Evolutionary conservation across 2,797 vertebrate genomes (phyloP).

Genomic region (Enoplosus armatus): DNA sequence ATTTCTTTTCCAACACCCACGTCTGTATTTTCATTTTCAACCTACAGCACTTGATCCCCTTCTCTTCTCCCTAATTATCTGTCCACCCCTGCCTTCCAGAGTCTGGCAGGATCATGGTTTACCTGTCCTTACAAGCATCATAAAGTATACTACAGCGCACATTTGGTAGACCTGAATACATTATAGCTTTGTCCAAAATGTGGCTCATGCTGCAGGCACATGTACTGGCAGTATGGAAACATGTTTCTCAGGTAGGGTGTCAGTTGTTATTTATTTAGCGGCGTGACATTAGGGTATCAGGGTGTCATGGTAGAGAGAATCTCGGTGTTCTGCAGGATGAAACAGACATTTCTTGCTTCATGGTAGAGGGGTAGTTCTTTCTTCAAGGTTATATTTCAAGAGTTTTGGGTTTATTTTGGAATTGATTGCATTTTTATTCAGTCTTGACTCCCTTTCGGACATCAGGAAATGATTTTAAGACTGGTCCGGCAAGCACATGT

Average conservation of each 20-base stretch:
- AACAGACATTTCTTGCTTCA: not conserved
- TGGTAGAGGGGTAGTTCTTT: not conserved
- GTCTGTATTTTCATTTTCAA: conserved; percentile 39
- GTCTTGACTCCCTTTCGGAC: not conserved
- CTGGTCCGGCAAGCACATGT: not conserved
- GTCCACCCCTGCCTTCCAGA: conserved; percentile 30
- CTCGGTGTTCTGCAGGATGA: not conserved
- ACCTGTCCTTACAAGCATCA: conserved; percentile 10
- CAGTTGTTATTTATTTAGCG: not conserved
- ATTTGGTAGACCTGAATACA: conserved; percentile 29
- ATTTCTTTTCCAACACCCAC: conserved; percentile 29
- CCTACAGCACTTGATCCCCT: conserved; percentile 6
- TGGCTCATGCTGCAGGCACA: not conserved
- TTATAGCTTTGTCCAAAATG: conserved; percentile 15
- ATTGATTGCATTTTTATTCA: conserved; percentile 15
- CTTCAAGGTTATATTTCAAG: not conserved
- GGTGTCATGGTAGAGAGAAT: conserved; percentile 13
- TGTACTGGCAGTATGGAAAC: not conserved
- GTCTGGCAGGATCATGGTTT: conserved; percentile 8
- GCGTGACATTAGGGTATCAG: conserved; percentile 2
- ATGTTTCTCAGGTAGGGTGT: not conserved
- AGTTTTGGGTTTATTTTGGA: not conserved
- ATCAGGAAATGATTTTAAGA: not conserved
- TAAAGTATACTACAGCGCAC: conserved; percentile 14
- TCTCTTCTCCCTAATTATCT: conserved; percentile 29